Conservation (phyloP, 1,140 invertebrate species). For the Papilio aristodemus region DNA sequence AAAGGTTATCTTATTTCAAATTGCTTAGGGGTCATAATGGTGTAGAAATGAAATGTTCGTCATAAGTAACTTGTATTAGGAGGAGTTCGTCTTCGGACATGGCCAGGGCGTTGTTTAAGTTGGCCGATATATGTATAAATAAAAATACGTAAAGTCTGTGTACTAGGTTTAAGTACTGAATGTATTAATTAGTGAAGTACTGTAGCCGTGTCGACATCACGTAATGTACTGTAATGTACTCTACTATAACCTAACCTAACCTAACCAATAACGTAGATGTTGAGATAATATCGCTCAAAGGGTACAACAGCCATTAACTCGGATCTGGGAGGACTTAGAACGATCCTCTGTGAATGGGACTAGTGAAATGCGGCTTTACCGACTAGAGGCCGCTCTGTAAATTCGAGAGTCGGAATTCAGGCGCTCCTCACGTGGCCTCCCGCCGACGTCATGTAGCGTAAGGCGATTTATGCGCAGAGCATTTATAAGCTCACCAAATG, state of each 20-base stretch:
- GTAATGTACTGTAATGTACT: neutral
- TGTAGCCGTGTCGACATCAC: neutral
- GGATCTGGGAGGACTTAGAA: constrained; percentile 37
- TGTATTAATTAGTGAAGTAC: constrained; percentile 16
- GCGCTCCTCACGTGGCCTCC: neutral
- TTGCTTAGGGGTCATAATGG: no score
- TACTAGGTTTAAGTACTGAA: no score
- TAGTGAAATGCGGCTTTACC: constrained; percentile 35
- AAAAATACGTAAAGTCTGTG: no score
- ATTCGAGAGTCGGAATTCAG: constrained; percentile 9
- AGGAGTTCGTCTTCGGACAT: no score
- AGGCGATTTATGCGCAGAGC: constrained; percentile 13
- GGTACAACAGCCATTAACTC: constrained; percentile 48
- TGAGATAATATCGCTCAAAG: constrained; percentile 39
- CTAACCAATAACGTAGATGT: neutral
- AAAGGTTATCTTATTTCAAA: no score
- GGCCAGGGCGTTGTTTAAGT: no score
- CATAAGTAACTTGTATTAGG: no score
- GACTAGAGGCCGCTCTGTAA: constrained; percentile 8
- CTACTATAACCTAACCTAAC: no score
- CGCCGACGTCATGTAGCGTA: neutral
- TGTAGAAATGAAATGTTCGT: no score
- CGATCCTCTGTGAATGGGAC: constrained; percentile 32
- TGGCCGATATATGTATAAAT: no score
- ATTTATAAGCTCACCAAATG: neutral